Percentiles rank a stretch among this genome's conserved stretches.
These are phyloP conservation scores for Melieria omissa DNA, from an alignment of 2,888 invertebrate genomes.

Conservation along the genomic window DNA sequence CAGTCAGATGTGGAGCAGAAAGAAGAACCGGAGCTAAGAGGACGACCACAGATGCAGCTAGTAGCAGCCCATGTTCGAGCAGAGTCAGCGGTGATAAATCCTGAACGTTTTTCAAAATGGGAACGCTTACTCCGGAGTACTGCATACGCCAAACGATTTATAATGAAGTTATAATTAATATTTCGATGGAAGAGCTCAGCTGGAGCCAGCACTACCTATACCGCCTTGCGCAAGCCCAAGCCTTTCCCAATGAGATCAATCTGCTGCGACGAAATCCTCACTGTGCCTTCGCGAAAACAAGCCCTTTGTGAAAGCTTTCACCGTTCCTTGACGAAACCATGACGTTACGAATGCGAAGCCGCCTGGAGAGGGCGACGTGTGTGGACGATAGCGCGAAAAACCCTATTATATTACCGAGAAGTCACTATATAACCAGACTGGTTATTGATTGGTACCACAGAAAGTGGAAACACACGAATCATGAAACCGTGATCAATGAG, in stretches of 20 bases:
- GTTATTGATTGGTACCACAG: constrained; percentile 37
- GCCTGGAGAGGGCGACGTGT: constrained; percentile 36
- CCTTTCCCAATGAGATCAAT: constrained; percentile 1
- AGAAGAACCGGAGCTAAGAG: not conserved
- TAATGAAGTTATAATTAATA: not conserved
- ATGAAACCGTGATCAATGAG: constrained; percentile 41
- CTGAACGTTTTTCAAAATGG: not conserved
- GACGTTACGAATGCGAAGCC: constrained; percentile 39
- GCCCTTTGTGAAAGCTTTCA: constrained; percentile 27
- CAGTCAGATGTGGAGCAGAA: not conserved
- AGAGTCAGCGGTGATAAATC: not conserved
- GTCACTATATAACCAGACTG: constrained; percentile 32
- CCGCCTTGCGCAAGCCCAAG: constrained; percentile 12
- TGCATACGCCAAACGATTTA: not conserved
- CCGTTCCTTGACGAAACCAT: constrained; percentile 36
- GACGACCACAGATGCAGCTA: not conserved
- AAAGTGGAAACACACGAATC: constrained; percentile 36
- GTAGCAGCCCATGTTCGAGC: not conserved
- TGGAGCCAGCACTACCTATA: constrained; percentile 6
- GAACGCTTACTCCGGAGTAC: not conserved
- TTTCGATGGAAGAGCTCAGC: not conserved
- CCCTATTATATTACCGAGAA: constrained; percentile 36
- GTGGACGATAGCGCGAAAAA: constrained; percentile 32
- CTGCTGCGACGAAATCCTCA: not conserved
- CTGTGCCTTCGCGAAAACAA: not conserved